Evolutionary conservation across 2,113 vertebrate species (phyloP).

Genomic region (Lepisosteus osseus): DNA sequence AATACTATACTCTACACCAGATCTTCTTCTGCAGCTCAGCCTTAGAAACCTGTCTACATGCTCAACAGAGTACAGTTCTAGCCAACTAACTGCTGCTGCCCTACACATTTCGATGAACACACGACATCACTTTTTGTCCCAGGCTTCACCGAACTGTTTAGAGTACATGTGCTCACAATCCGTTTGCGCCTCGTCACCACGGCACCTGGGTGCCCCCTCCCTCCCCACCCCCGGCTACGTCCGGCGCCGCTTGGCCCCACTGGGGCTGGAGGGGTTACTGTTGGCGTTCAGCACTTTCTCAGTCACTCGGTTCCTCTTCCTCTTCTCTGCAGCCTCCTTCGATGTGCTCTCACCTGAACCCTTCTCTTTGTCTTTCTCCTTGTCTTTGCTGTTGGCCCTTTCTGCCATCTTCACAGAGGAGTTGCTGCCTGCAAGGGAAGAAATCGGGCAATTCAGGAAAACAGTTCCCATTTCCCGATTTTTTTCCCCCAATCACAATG

Average conservation of each 20-base stretch:
- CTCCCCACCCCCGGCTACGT: constrained; percentile 58
- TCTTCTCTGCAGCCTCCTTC: constrained; percentile 85
- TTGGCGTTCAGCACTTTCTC: constrained; percentile 85
- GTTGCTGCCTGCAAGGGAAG: constrained; percentile 26
- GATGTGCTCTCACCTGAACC: constrained; percentile 62
- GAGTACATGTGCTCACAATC: neutral
- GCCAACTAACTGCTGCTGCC: neutral
- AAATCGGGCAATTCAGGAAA: too few species aligned
- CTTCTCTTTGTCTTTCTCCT: constrained; percentile 68
- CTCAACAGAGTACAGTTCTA: neutral
- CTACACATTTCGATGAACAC: neutral
- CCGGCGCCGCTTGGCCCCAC: constrained; percentile 73
- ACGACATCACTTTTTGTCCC: neutral
- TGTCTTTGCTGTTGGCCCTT: constrained; percentile 50
- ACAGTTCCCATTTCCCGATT: too few species aligned
- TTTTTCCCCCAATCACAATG: too few species aligned
- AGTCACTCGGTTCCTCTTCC: constrained; percentile 84
- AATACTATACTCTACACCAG: neutral
- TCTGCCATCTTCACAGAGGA: constrained; percentile 37
- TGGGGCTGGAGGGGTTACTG: constrained; percentile 90
- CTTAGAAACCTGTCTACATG: neutral
- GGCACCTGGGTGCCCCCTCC: constrained; percentile 73
- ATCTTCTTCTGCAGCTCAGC: neutral
- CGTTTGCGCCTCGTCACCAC: constrained; percentile 49
- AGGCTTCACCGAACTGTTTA: constrained; percentile 6